phyloP scores from a whole-genome alignment of 2,797 vertebrate genomes.

The Eulemur rubriventer region DNA sequence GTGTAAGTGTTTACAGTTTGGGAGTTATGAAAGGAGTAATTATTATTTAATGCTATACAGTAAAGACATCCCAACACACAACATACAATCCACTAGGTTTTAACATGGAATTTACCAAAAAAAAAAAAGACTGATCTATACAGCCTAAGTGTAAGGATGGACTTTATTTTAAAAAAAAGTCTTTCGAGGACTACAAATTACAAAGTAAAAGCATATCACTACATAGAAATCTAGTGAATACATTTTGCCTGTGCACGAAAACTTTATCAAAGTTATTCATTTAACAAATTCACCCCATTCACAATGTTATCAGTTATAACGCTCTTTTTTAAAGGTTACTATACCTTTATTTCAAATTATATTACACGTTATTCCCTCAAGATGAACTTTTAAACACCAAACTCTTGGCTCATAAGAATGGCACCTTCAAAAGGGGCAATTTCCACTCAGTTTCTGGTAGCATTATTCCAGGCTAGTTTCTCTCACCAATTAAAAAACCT shows the following conservation, averaged over 20 bases:
- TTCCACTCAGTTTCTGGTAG: constrained; percentile 30
- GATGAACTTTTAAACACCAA: constrained; percentile 51
- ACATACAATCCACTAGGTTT: not conserved
- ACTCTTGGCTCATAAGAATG: constrained; percentile 52
- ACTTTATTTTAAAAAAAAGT: constrained; percentile 79
- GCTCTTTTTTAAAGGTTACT: constrained; percentile 61
- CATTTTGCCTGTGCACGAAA: constrained; percentile 68
- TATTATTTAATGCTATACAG: constrained; percentile 39
- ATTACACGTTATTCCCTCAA: constrained; percentile 62
- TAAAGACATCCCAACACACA: not conserved
- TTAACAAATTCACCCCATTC: constrained; percentile 68
- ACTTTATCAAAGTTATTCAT: constrained; percentile 64
- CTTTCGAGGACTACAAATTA: constrained; percentile 78
- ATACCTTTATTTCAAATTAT: constrained; percentile 45
- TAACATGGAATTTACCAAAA: constrained; percentile 34
- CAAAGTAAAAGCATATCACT: constrained; percentile 80
- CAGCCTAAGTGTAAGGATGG: constrained; percentile 79
- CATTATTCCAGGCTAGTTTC: constrained; percentile 47
- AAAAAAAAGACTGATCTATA: constrained; percentile 41
- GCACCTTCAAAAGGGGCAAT: constrained; percentile 72
- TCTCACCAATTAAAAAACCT: constrained; percentile 41
- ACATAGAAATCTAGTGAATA: constrained; percentile 72
- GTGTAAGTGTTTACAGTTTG: constrained; percentile 42
- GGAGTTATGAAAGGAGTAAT: not conserved
- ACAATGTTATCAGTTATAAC: constrained; percentile 64